These are phyloP conservation scores for Melanostigma gelatinosum DNA, from an alignment of 2,113 vertebrate genomes.

Conservation along the genomic window DNA sequence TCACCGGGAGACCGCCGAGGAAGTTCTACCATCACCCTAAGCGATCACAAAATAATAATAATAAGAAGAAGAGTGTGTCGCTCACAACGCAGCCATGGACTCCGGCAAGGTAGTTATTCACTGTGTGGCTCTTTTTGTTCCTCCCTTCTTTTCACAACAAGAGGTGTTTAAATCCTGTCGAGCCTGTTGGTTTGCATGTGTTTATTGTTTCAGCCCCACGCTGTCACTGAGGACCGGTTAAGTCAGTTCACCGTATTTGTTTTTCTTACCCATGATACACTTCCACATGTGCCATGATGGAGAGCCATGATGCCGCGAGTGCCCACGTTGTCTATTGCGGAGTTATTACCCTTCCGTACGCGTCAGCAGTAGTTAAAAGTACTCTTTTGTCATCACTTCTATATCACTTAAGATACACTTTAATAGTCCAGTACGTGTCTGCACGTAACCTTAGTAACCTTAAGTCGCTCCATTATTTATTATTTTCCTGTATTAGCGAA, in stretches of 20 bases:
- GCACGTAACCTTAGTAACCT: not conserved
- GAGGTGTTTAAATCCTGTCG: not conserved
- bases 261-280: not conserved
- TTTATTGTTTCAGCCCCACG: not conserved
- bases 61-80: not conserved
- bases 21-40: conserved; percentile 12
- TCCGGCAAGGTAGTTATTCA: conserved; percentile 63
- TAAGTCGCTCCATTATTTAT: not conserved
- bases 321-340: too few species aligned
- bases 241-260: not conserved
- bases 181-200: not conserved
- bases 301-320: not conserved
- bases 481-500: not conserved
- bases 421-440: not conserved
- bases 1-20: conserved; percentile 6
- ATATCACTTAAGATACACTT: not conserved
- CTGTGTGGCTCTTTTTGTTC: not conserved
- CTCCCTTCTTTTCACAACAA: too few species aligned
- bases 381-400: not conserved
- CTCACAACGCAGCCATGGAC: conserved; percentile 54
- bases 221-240: conserved; percentile 25
- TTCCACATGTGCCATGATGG: not conserved
- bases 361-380: not conserved
- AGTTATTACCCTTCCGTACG: not conserved
- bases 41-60: not conserved